phyloP scores from a whole-genome alignment of 1,140 invertebrate species.

The Atta colombica region DNA sequence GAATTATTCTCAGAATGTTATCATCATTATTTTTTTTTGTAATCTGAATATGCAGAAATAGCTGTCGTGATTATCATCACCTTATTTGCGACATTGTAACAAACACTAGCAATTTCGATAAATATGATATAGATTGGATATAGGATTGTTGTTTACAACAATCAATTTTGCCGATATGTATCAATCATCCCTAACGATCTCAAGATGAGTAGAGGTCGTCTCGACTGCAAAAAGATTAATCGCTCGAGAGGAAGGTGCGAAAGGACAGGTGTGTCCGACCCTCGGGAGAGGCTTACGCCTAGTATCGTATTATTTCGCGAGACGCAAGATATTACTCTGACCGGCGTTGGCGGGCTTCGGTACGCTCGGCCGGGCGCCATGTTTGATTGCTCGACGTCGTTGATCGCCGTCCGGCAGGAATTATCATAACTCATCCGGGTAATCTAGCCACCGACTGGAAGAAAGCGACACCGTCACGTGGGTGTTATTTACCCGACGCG shows the following conservation, averaged over 20 bases:
- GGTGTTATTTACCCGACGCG: conserved; percentile 77
- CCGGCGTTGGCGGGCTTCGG: conserved; percentile 79
- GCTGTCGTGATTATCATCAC: background rate
- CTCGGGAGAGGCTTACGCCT: conserved; percentile 24
- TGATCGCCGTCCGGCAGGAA: conserved; percentile 84
- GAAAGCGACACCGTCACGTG: conserved; percentile 82
- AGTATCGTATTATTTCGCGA: conserved; percentile 75
- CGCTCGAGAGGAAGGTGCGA: conserved; percentile 43
- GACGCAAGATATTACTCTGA: conserved; percentile 76
- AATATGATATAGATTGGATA: conserved; percentile 14
- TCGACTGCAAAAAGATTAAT: conserved; percentile 61
- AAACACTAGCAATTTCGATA: background rate
- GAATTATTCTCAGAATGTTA: background rate
- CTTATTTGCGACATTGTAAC: background rate
- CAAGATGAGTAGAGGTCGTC: conserved; percentile 33
- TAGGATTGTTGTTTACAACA: conserved; percentile 4
- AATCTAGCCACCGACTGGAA: conserved; percentile 83
- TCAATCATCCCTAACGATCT: conserved; percentile 62
- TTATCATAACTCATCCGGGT: conserved; percentile 85
- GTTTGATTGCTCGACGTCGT: conserved; percentile 84
- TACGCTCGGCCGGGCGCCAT: conserved; percentile 83
- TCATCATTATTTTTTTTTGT: background rate
- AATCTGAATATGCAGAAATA: background rate
- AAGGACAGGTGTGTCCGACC: conserved; percentile 58
- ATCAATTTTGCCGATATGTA: conserved; percentile 54